phyloP scores from a whole-genome alignment of 2,797 vertebrate species.

The Sebastes cheni region DNA sequence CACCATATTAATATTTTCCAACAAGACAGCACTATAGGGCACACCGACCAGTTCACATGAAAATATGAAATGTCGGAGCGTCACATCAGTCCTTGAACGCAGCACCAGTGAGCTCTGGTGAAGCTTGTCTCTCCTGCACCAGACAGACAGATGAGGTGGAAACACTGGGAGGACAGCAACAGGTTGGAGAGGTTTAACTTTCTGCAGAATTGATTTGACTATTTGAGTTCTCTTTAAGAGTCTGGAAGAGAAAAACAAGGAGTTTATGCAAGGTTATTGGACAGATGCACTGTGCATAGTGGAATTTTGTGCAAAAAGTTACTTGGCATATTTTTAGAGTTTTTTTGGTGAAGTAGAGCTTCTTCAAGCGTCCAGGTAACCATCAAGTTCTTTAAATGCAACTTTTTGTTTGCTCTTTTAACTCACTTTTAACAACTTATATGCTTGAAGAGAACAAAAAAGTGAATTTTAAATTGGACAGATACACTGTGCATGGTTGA shows the following conservation, averaged over 20 bases:
- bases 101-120: conserved; percentile 29
- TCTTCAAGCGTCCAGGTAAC: conserved; percentile 3
- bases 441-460: not conserved
- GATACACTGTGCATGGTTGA: not conserved
- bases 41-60: too few relatives aligned
- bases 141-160: conserved; percentile 21
- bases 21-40: not conserved
- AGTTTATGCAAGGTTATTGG: not conserved
- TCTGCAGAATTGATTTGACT: not conserved
- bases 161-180: conserved; percentile 2
- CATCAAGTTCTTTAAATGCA: not conserved
- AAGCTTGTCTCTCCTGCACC: not conserved
- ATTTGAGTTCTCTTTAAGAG: not conserved
- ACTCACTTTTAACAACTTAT: not conserved
- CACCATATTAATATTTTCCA: rapidly evolving
- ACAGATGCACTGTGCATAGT: not conserved
- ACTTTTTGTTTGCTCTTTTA: not conserved
- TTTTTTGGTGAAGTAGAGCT: not conserved
- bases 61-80: conserved; percentile 1
- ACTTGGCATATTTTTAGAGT: not conserved
- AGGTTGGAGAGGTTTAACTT: conserved; percentile 37
- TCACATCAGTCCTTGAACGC: conserved; percentile 57
- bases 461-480: not conserved
- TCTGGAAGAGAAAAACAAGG: not conserved
- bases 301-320: not conserved